Conservation (phyloP, 2,888 invertebrate species). For the Thera obeliscata region DNA sequence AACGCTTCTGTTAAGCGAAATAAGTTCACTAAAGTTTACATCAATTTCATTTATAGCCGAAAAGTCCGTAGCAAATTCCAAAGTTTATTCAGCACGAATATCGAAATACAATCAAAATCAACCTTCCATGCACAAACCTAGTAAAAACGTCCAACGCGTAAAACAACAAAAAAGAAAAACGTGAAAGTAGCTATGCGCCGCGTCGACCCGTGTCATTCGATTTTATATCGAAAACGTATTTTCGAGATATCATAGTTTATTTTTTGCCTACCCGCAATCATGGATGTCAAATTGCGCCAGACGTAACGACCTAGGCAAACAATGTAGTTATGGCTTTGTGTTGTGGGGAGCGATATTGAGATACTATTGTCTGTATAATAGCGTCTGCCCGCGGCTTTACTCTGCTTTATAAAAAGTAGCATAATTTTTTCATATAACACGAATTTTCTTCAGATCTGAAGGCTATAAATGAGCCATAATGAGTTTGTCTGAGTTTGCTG, state of each 20-base stretch:
- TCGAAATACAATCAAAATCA: slow-evolving; percentile 17
- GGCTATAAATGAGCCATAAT: too few species aligned
- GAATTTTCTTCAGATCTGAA: too few species aligned
- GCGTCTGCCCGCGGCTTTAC: neutral
- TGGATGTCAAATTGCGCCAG: slow-evolving; percentile 12
- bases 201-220: slow-evolving; percentile 25
- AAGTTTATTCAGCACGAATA: slow-evolving; percentile 1
- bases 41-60: slow-evolving; percentile 1
- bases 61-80: slow-evolving; percentile 1
- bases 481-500: too few species aligned
- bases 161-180: slow-evolving; percentile 3
- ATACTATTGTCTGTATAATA: slow-evolving; percentile 6
- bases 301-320: slow-evolving; percentile 13
- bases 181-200: slow-evolving; percentile 14
- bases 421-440: neutral
- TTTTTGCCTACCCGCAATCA: slow-evolving; percentile 29
- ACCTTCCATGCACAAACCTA: slow-evolving; percentile 8
- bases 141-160: slow-evolving; percentile 4
- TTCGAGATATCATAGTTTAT: slow-evolving; percentile 22
- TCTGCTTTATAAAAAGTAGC: neutral
- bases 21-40: neutral
- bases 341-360: slow-evolving; percentile 3
- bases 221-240: slow-evolving; percentile 29
- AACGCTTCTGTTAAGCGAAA: neutral
- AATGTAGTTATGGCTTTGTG: slow-evolving; percentile 13